Conservation (phyloP, 2,888 invertebrate genomes). For the Argyresthia goedartella region DNA sequence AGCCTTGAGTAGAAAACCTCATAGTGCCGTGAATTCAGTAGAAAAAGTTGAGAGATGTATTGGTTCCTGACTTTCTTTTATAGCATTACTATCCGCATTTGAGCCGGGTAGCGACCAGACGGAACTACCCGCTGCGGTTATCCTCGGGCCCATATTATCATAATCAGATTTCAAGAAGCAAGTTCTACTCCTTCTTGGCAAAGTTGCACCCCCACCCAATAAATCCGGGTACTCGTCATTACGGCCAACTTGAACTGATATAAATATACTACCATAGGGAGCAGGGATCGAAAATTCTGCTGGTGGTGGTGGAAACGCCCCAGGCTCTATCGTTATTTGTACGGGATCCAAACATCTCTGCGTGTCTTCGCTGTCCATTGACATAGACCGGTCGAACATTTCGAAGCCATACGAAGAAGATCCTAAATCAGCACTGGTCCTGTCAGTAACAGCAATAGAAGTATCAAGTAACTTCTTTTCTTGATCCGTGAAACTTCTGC, state of each 20-base stretch:
- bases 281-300: constrained; percentile 61
- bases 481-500: constrained; percentile 86
- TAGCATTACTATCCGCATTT: constrained; percentile 32
- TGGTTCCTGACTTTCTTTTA: constrained; percentile 28
- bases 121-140: constrained; percentile 90
- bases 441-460: constrained; percentile 74
- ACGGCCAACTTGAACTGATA: constrained; percentile 83
- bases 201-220: constrained; percentile 64
- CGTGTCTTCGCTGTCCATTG: constrained; percentile 60
- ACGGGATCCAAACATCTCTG: constrained; percentile 67
- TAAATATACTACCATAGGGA: constrained; percentile 82
- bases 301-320: constrained; percentile 53
- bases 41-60: constrained; percentile 53
- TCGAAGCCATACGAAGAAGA: constrained; percentile 58
- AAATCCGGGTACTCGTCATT: constrained; percentile 85
- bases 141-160: constrained; percentile 91
- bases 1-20: constrained; percentile 12
- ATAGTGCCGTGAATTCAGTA: constrained; percentile 62
- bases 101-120: constrained; percentile 83
- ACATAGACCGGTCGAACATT: constrained; percentile 65
- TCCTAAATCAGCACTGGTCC: constrained; percentile 75
- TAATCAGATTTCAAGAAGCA: constrained; percentile 77
- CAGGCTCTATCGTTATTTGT: constrained; percentile 71
- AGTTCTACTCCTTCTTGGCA: constrained; percentile 62
- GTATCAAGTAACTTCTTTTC: constrained; percentile 88